Percentiles rank a stretch among this genome's conserved stretches.
Conservation (phyloP, 2,797 vertebrate genomes). For the Cirrhinus mrigala region DNA sequence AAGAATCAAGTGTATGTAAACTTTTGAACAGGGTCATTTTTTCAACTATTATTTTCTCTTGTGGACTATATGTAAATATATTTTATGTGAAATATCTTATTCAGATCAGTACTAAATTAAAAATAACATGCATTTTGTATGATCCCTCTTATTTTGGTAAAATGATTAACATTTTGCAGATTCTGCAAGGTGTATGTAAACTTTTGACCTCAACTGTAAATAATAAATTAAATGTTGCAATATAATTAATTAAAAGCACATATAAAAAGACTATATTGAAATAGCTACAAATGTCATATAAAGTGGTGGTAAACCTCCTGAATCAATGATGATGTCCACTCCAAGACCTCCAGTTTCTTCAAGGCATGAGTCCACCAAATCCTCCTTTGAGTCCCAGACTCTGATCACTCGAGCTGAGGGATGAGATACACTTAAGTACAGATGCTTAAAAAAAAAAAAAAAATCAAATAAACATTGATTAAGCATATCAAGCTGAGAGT, state of each 20-base stretch:
- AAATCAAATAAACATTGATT: not conserved
- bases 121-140: too few species aligned
- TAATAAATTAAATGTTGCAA: not conserved
- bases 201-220: too few species aligned
- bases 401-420: slow-evolving; percentile 87
- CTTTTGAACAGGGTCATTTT: too few species aligned
- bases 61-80: too few species aligned
- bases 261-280: not conserved
- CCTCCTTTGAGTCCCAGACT: slow-evolving; percentile 77
- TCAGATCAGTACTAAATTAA: too few species aligned
- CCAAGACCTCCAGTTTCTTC: slow-evolving; percentile 96
- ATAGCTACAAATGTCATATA: not conserved
- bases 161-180: too few species aligned
- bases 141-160: too few species aligned
- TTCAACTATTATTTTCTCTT: too few species aligned
- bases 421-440: slow-evolving; percentile 36
- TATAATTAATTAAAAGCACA: not conserved
- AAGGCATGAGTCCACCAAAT: slow-evolving; percentile 85
- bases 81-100: too few species aligned
- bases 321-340: slow-evolving; percentile 91
- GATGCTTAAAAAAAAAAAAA: not conserved
- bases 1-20: too few species aligned
- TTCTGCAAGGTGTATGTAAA: too few species aligned
- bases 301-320: slow-evolving; percentile 81
- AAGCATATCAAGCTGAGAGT: not conserved